Conservation (phyloP, 2,113 vertebrate species). For the Coreoperca whiteheadi region DNA sequence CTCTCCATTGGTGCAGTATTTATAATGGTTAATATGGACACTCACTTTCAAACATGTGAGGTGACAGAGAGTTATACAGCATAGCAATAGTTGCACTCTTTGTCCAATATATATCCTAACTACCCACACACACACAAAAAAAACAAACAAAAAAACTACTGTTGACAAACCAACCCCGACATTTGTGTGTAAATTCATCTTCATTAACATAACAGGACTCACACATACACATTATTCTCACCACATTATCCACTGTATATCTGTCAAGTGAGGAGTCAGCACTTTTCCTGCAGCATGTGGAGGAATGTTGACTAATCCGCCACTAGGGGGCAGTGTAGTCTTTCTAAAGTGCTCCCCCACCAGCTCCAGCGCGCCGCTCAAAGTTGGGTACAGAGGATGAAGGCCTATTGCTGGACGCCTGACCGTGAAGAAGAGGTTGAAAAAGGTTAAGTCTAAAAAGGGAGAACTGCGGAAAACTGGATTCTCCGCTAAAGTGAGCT, state of each 20-base stretch:
- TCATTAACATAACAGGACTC: neutral
- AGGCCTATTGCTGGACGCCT: too few relatives aligned
- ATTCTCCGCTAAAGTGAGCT: neutral
- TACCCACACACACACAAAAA: slow-evolving; percentile 18
- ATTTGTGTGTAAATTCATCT: slow-evolving; percentile 24
- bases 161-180: slow-evolving; percentile 12
- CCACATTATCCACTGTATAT: neutral
- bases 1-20: slow-evolving; percentile 27
- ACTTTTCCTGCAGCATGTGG: neutral
- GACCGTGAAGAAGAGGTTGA: neutral
- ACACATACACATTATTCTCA: neutral
- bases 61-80: slow-evolving; percentile 22
- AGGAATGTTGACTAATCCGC: slow-evolving; percentile 32
- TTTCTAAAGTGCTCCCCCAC: slow-evolving; percentile 12
- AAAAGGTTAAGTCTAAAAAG: neutral
- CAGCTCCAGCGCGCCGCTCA: neutral
- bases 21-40: slow-evolving; percentile 11
- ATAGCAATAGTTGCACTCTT: slow-evolving; percentile 1
- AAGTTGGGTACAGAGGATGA: neutral
- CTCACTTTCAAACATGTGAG: slow-evolving; percentile 19
- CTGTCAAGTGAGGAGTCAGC: slow-evolving; percentile 12
- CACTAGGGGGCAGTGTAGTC: slow-evolving; percentile 63
- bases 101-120: slow-evolving; percentile 3
- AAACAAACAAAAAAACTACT: neutral
- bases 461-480: accelerated